Conservation (phyloP, 92 coral and sea anemone genomes). For the Montipora capitata region DNA sequence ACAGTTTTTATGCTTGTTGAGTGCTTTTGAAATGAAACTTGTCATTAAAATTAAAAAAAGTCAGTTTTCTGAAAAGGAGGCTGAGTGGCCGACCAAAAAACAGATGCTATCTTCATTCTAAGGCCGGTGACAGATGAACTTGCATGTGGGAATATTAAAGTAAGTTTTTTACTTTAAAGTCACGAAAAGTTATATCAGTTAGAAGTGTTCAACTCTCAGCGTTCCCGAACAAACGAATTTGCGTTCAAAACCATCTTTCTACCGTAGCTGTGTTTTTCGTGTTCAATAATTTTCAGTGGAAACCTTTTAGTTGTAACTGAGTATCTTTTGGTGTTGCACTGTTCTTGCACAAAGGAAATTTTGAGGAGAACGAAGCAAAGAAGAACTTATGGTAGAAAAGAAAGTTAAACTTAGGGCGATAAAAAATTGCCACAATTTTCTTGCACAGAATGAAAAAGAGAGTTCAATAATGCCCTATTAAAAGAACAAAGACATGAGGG, state of each 20-base stretch:
- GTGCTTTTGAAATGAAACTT: constrained; percentile 48
- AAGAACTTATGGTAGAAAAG: too few species aligned
- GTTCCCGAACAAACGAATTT: too few species aligned
- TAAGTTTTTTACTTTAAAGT: not conserved
- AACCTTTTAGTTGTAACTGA: too few species aligned
- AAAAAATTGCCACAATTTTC: not conserved
- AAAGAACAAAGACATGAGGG: not conserved
- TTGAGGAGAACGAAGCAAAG: too few species aligned
- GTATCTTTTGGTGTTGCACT: too few species aligned
- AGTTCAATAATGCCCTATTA: too few species aligned
- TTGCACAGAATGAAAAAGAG: too few species aligned
- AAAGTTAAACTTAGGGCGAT: too few species aligned
- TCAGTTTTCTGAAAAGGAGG: constrained; percentile 16
- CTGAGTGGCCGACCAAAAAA: constrained; percentile 4
- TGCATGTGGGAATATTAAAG: not conserved
- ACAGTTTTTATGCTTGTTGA: constrained; percentile 31
- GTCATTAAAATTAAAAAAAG: not conserved
- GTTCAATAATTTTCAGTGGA: not conserved
- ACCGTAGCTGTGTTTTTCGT: not conserved
- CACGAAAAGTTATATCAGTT: not conserved
- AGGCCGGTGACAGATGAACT: constrained; percentile 1
- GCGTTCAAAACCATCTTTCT: not conserved
- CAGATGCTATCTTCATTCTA: constrained; percentile 11
- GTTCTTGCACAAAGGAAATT: too few species aligned
- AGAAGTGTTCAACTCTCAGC: not conserved